These are phyloP conservation scores for Diplazon laetatorius DNA, from an alignment of 2,888 invertebrate genomes.

Conservation along the genomic window DNA sequence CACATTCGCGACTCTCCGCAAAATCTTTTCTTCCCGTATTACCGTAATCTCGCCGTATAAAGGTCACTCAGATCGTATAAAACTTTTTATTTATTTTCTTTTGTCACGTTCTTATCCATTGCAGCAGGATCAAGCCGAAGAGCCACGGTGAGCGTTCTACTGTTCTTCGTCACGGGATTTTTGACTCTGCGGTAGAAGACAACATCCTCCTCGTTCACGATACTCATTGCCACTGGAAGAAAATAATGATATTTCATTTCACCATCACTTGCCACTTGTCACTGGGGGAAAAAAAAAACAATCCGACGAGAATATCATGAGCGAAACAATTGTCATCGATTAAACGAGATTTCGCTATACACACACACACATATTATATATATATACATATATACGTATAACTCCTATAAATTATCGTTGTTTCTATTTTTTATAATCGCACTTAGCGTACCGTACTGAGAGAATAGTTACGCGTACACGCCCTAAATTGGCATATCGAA, in stretches of 20 bases:
- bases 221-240: too few species aligned
- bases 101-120: conserved; percentile 68
- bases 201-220: conserved; percentile 1
- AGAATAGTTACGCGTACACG: conserved; percentile 50
- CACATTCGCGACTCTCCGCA: neutral
- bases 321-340: conserved; percentile 32
- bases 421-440: conserved; percentile 66
- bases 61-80: conserved; percentile 27
- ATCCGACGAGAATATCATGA: conserved; percentile 28
- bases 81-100: neutral
- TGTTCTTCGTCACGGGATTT: conserved; percentile 56
- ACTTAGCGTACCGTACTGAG: conserved; percentile 62
- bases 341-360: conserved; percentile 47
- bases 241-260: too few species aligned
- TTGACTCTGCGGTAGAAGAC: conserved; percentile 62
- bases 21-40: neutral
- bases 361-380: too few species aligned
- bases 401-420: conserved; percentile 64
- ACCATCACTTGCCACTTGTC: conserved; percentile 35
- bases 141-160: conserved; percentile 61
- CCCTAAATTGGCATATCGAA: conserved; percentile 36
- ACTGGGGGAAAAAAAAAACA: conserved; percentile 34
- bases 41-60: conserved; percentile 5
- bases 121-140: conserved; percentile 80
- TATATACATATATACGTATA: too few species aligned